A percentile compares a stretch with the other conserved stretches of the same genome.
These are phyloP conservation scores for Chymomyza costata DNA, from an alignment of 1,140 invertebrate species.

Conservation along the genomic window DNA sequence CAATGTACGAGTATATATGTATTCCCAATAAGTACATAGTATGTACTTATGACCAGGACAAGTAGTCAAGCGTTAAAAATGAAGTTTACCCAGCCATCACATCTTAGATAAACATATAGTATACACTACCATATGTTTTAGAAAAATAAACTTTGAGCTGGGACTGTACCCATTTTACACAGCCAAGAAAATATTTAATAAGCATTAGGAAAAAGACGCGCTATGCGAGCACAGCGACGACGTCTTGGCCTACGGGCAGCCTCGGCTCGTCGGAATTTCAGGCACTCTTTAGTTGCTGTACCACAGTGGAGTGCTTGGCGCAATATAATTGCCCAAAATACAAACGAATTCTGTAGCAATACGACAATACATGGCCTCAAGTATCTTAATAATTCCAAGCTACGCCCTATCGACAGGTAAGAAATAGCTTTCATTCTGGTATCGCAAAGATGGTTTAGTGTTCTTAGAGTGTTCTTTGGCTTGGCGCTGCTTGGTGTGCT, in stretches of 20 bases:
- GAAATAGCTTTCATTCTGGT: not conserved
- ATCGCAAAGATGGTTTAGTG: not conserved
- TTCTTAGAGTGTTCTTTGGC: slow-evolving; percentile 51
- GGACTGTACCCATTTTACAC: too few species aligned
- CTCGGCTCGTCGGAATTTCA: slow-evolving; percentile 18
- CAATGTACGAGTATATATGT: too few species aligned
- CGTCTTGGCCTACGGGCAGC: not conserved
- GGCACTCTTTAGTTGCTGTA: slow-evolving; percentile 39
- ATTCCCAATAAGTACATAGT: too few species aligned
- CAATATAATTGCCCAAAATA: slow-evolving; percentile 43
- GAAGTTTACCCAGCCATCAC: too few species aligned
- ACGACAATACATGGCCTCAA: slow-evolving; percentile 64
- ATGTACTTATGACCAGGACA: too few species aligned
- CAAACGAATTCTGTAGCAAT: slow-evolving; percentile 63
- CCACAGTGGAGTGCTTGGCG: slow-evolving; percentile 34
- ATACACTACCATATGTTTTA: too few species aligned
- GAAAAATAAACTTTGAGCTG: too few species aligned
- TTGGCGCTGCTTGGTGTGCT: slow-evolving; percentile 51
- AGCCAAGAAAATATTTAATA: not conserved
- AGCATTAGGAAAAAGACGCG: not conserved
- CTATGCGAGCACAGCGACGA: not conserved
- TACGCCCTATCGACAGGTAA: slow-evolving; percentile 47
- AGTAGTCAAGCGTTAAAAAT: too few species aligned
- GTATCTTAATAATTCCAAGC: slow-evolving; percentile 49
- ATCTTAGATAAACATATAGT: too few species aligned